A percentile compares a stretch with the other conserved stretches of the same genome.
Evolutionary conservation across 2,888 invertebrate genomes (phyloP).

Genomic region (Calameuta pallipes): DNA sequence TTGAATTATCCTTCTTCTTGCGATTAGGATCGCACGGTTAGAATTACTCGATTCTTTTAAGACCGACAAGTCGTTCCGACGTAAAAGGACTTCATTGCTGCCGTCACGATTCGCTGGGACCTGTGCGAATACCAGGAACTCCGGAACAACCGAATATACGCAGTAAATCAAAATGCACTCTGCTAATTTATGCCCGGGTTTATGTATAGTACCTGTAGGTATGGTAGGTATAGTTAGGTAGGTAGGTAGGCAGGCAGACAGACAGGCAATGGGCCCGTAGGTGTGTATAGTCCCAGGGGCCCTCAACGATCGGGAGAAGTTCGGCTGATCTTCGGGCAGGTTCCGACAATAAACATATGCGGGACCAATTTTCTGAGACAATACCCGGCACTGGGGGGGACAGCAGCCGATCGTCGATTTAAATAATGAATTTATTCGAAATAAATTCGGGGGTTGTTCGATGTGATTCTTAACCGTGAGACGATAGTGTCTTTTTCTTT

Average conservation of each 20-base stretch:
- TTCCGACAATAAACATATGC: not conserved
- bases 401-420: slow-evolving; percentile 25
- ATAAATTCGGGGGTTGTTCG: slow-evolving; percentile 53
- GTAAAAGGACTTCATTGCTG: not conserved
- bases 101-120: not conserved
- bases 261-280: not conserved
- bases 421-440: slow-evolving; percentile 54
- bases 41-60: not conserved
- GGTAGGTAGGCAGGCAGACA: not conserved
- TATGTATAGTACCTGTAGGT: not conserved
- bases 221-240: not conserved
- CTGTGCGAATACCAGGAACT: not conserved
- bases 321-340: not conserved
- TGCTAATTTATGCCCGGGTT: not conserved
- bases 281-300: not conserved
- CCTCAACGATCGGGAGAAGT: not conserved
- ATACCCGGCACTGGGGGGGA: not conserved
- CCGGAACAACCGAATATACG: not conserved
- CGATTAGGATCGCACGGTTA: not conserved
- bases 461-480: slow-evolving; percentile 47
- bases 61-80: not conserved
- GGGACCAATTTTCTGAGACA: not conserved
- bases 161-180: not conserved
- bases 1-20: not conserved
- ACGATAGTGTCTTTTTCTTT: slow-evolving; percentile 11